Base-by-base conservation (phyloP, 2,888 invertebrate genomes). In the Latrodectus elegans region DNA sequence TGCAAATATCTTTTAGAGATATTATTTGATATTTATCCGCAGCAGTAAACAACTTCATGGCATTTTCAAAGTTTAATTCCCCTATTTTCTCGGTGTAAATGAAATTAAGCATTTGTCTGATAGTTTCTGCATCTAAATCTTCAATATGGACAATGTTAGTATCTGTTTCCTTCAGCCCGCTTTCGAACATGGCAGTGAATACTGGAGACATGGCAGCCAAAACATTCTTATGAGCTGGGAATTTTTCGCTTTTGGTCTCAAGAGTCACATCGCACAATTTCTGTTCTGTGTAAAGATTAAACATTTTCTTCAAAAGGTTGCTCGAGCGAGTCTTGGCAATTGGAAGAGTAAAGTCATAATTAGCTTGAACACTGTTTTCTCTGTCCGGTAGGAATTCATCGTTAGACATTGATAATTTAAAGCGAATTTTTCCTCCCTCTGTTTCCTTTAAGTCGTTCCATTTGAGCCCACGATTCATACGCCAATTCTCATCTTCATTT, bases 181-280 rank as follows among this genome's bases (percentile, higher is more conserved):
- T 74, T 15, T 17, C 11, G n/a, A 72, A 52, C 72, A 72, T 51
- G 22, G 52, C n/a, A 0, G 4, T 55, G 55, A 74, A 74, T 8
- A 74, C 74, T 10, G 74, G 55, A 55, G 74, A 74, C 14, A 22
- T 17, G 15, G 74, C 74, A 11, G 55, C n/a, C 22, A 74, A 10
- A 10, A 74, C 55, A 15, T 17, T 22, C 74, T 26, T 17, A 26
- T 74, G 74, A 22, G 26, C 74, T 22, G 22, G 8, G 55, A 74
- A 74, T 22, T 12, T 26, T 26, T 14, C 11, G 2, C 26, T 22
- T 22, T 11, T 8, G 1, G 55, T 14, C 12, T 22, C 9, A 55
- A 74, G 74, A 1, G 11, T 17, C 26, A 74, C n/a, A 12, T 74
- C 74, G n/a, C 55, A 49, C 9, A 73, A 52, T 15, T 26, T 52